A percentile compares a stretch with the other conserved stretches of the same genome.
These are phyloP conservation scores for Crossocerus cetratus DNA, from an alignment of 2,888 invertebrate genomes.

Conservation along the genomic window DNA sequence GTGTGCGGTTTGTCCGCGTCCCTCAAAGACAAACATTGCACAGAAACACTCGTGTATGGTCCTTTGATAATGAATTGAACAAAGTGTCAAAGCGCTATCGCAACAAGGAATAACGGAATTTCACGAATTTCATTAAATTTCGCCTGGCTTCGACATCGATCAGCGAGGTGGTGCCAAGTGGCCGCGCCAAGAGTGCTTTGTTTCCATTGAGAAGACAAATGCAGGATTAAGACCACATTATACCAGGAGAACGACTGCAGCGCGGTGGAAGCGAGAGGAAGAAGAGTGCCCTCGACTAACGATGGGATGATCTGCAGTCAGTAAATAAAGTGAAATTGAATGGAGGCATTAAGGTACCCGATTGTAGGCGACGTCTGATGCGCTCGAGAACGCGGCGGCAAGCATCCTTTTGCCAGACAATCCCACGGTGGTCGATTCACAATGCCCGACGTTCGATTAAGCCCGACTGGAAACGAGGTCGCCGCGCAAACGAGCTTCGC, in stretches of 20 bases:
- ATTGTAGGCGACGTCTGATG: conserved; percentile 49
- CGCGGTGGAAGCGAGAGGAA: conserved; percentile 16
- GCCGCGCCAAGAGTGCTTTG: too few species aligned
- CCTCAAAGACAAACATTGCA: too few species aligned
- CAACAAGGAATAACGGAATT: too few species aligned
- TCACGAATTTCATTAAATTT: too few species aligned
- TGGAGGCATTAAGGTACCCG: conserved; percentile 30
- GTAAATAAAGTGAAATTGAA: conserved; percentile 37
- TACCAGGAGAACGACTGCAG: conserved; percentile 12
- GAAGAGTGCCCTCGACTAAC: conserved; percentile 15
- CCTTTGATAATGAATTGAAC: too few species aligned
- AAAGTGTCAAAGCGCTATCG: too few species aligned
- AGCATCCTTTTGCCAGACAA: conserved; percentile 43
- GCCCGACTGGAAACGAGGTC: conserved; percentile 41
- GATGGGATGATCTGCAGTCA: conserved; percentile 6
- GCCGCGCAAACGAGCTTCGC: conserved; percentile 64
- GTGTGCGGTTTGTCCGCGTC: too few species aligned
- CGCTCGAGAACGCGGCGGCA: conserved; percentile 38
- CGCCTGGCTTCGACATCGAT: too few species aligned
- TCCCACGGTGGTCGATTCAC: conserved; percentile 38
- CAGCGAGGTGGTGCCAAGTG: too few species aligned
- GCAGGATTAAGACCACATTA: conserved; percentile 5
- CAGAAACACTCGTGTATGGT: too few species aligned
- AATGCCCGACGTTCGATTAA: conserved; percentile 55
- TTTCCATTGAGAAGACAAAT: conserved; percentile 15